These are phyloP conservation scores for Caenorhabditis uteleia DNA, from an alignment of 2,888 invertebrate species.

Conservation along the genomic window DNA sequence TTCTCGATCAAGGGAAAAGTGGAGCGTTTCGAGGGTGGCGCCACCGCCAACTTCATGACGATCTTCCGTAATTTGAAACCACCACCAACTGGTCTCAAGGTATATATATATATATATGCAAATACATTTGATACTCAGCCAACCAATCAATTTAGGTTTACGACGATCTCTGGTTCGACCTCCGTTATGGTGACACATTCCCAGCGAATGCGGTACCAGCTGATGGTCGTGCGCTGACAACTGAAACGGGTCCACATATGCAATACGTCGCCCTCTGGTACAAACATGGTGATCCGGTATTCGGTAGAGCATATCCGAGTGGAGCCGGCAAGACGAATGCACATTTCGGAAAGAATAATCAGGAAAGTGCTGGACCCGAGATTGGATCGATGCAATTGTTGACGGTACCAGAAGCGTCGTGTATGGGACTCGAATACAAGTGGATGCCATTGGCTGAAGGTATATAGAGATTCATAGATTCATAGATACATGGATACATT, in stretches of 20 bases:
- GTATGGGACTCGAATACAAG: slow-evolving; percentile 50
- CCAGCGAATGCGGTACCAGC: slow-evolving; percentile 48
- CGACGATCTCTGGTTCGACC: slow-evolving; percentile 56
- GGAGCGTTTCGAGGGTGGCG: slow-evolving; percentile 46
- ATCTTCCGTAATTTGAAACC: slow-evolving; percentile 56
- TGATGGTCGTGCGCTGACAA: slow-evolving; percentile 45
- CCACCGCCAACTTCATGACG: slow-evolving; percentile 43
- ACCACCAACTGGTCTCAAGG: slow-evolving; percentile 54
- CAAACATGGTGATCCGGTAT: slow-evolving; percentile 59
- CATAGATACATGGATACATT: too few relatives aligned
- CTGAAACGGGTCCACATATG: slow-evolving; percentile 44
- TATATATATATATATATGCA: neutral
- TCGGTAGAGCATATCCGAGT: slow-evolving; percentile 52
- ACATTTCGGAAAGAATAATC: slow-evolving; percentile 53
- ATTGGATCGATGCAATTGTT: slow-evolving; percentile 57
- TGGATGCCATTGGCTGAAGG: slow-evolving; percentile 50
- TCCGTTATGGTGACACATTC: slow-evolving; percentile 51
- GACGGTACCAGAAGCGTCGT: slow-evolving; percentile 40
- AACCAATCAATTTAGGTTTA: slow-evolving; percentile 24
- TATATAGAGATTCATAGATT: too few relatives aligned
- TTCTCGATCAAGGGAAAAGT: slow-evolving; percentile 48
- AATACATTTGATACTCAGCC: neutral
- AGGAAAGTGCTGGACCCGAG: slow-evolving; percentile 57
- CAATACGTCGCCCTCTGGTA: slow-evolving; percentile 61
- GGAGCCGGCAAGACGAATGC: slow-evolving; percentile 45